These are phyloP conservation scores for Nasua narica DNA, from an alignment of 2,797 vertebrate genomes.

Conservation along the genomic window DNA sequence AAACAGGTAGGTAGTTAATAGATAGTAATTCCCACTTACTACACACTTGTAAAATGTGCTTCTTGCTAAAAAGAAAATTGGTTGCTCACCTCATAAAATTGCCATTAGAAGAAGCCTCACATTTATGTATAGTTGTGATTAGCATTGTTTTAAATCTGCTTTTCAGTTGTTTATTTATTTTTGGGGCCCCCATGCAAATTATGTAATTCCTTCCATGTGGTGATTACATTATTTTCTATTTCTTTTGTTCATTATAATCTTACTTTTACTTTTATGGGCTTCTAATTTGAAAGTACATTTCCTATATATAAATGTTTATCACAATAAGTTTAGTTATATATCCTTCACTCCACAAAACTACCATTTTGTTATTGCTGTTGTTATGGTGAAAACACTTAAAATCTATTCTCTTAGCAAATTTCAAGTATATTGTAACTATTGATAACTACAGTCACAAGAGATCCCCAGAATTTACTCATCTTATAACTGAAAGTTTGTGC, in stretches of 20 bases:
- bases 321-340: background rate
- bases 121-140: background rate
- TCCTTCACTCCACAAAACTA: background rate
- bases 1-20: background rate
- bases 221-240: constrained; percentile 4
- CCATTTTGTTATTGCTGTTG: background rate
- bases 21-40: background rate
- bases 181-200: background rate
- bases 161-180: constrained; percentile 3
- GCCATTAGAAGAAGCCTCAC: background rate
- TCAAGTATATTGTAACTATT: background rate
- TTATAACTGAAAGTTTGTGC: background rate
- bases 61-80: constrained; percentile 8
- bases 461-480: background rate
- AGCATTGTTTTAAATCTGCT: background rate
- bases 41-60: background rate
- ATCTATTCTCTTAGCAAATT: background rate
- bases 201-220: background rate
- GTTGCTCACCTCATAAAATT: background rate
- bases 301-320: background rate
- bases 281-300: constrained; percentile 8
- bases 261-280: background rate
- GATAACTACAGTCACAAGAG: background rate
- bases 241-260: background rate
- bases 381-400: background rate